A percentile compares a stretch with the other conserved stretches of the same genome.
phyloP scores from a whole-genome alignment of 1,140 invertebrate species.

The Drosophila trapezifrons region DNA sequence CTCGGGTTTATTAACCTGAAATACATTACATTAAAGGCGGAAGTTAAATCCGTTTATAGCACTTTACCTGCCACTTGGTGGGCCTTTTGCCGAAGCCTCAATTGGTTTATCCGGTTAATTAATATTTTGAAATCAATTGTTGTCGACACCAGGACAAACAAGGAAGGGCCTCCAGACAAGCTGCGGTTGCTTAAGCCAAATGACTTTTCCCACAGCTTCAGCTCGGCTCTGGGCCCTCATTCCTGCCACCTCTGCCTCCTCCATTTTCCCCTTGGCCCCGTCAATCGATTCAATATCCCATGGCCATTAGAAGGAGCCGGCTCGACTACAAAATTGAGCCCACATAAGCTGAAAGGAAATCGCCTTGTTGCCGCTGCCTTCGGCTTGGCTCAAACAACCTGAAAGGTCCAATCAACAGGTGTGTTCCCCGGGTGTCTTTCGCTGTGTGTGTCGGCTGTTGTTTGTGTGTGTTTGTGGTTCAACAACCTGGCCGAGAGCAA shows the following conservation, averaged over 20 bases:
- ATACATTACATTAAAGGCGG: too few species aligned
- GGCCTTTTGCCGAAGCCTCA: conserved; percentile 11
- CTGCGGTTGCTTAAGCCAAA: conserved; percentile 35
- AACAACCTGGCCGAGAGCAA: conserved; percentile 60
- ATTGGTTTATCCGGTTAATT: conserved; percentile 51
- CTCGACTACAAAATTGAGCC: conserved; percentile 59
- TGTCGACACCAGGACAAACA: conserved; percentile 30
- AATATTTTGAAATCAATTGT: conserved; percentile 56
- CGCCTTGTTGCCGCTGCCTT: conserved; percentile 43
- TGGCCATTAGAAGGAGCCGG: conserved; percentile 56
- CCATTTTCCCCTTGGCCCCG: not conserved
- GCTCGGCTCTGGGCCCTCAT: not conserved
- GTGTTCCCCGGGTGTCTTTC: conserved; percentile 17
- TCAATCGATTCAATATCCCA: conserved; percentile 54
- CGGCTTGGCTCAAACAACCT: conserved; percentile 38
- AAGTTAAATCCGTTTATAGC: not conserved
- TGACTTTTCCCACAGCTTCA: conserved; percentile 25
- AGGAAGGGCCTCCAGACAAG: conserved; percentile 2
- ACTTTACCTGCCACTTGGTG: conserved; percentile 16
- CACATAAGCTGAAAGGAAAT: conserved; percentile 62
- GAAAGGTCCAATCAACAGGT: conserved; percentile 58
- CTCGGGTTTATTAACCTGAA: too few species aligned
- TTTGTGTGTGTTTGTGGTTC: conserved; percentile 64
- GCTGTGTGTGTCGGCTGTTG: conserved; percentile 11
- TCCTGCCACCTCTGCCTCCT: not conserved